phyloP scores from a whole-genome alignment of 1,140 invertebrate genomes.

The Drosophila grimshawi region DNA sequence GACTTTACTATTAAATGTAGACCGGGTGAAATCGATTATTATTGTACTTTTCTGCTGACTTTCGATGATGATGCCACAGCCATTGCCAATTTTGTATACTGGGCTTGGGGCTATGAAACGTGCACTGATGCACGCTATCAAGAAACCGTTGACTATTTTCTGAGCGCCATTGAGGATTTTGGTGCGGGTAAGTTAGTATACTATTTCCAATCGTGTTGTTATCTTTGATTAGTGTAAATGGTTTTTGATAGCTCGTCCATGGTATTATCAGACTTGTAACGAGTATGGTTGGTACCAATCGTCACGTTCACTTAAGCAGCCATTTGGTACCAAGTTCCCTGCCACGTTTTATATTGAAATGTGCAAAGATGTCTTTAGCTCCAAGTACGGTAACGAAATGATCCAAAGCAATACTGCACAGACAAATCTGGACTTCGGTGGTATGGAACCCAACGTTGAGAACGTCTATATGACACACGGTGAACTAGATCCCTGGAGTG shows the following conservation, averaged over 20 bases:
- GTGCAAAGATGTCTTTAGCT: conserved; percentile 89
- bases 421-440: conserved; percentile 88
- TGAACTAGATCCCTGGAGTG: conserved; percentile 88
- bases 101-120: conserved; percentile 28
- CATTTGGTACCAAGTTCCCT: conserved; percentile 88
- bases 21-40: conserved; percentile 50
- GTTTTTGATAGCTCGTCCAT: conserved; percentile 86
- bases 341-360: conserved; percentile 87
- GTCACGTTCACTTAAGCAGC: conserved; percentile 86
- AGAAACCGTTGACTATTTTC: conserved; percentile 59
- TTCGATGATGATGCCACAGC: conserved; percentile 63
- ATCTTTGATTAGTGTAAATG: not conserved
- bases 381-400: conserved; percentile 85
- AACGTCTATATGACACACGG: conserved; percentile 88
- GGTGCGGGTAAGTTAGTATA: conserved; percentile 55
- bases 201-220: not conserved
- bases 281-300: conserved; percentile 94
- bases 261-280: conserved; percentile 93
- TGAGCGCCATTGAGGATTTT: conserved; percentile 42
- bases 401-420: conserved; percentile 85
- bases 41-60: conserved; percentile 60
- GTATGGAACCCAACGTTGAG: conserved; percentile 85
- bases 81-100: conserved; percentile 70
- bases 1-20: conserved; percentile 27
- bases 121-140: conserved; percentile 69